Percentiles rank a stretch among this genome's conserved stretches.
phyloP scores from a whole-genome alignment of 2,888 invertebrate genomes.

The Microchrysa polita region DNA sequence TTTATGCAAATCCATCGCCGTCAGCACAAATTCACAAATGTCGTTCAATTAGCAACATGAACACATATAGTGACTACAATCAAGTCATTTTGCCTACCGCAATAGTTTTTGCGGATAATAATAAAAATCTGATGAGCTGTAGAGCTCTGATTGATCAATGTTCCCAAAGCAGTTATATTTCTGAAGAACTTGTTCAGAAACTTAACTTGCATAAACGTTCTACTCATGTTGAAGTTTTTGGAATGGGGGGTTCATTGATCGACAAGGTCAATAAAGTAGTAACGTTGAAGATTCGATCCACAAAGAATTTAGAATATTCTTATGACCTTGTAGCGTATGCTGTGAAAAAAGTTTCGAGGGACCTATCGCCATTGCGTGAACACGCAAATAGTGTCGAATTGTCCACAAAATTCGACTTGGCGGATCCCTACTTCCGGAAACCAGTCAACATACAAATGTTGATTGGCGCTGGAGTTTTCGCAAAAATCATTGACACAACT shows the following conservation, averaged over 20 bases:
- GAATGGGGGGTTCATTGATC: neutral
- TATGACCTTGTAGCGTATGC: neutral
- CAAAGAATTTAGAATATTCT: neutral
- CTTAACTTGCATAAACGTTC: no score
- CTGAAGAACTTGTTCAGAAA: neutral
- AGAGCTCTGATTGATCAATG: neutral
- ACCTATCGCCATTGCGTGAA: neutral
- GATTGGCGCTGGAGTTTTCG: neutral
- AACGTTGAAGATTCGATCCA: neutral
- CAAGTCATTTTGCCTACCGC: no score
- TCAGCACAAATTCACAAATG: neutral
- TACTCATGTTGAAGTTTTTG: neutral
- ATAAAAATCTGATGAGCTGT: neutral
- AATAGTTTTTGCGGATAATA: neutral
- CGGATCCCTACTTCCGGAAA: neutral
- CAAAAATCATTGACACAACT: no score
- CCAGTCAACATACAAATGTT: neutral
- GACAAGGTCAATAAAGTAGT: neutral
- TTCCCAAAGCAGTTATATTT: neutral
- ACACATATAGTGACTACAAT: no score
- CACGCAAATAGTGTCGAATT: no score
- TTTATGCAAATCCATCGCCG: no score
- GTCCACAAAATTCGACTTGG: neutral
- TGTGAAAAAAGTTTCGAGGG: neutral
- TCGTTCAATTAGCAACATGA: neutral